Evolutionary conservation across 2,797 vertebrate species (phyloP).

Genomic region (Channallabes apus): DNA sequence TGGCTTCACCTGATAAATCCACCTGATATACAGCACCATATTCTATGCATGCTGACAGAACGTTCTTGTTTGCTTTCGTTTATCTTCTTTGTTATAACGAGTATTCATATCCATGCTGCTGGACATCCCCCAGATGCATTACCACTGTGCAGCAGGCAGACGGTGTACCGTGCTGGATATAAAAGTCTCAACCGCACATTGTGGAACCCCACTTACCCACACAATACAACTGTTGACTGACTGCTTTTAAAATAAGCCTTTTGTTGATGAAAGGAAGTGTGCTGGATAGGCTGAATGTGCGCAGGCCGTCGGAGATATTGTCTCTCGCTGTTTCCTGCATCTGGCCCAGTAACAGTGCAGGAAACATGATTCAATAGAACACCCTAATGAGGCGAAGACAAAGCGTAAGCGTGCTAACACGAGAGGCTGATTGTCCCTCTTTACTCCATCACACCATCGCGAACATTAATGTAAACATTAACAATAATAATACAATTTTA

Average conservation of each 20-base stretch:
- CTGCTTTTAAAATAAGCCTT: slow-evolving; percentile 40
- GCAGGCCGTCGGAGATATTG: slow-evolving; percentile 30
- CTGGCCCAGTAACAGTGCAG: slow-evolving; percentile 16
- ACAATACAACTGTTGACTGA: slow-evolving; percentile 40
- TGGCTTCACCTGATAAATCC: not conserved
- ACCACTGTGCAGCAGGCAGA: slow-evolving; percentile 1
- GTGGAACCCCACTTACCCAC: slow-evolving; percentile 33
- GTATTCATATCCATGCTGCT: slow-evolving; percentile 4
- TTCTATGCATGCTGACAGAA: not conserved
- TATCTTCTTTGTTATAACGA: slow-evolving; percentile 1
- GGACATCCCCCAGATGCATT: slow-evolving; percentile 9
- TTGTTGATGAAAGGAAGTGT: slow-evolving; percentile 38
- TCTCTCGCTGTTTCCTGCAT: slow-evolving; percentile 26
- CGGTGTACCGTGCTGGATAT: slow-evolving; percentile 16
- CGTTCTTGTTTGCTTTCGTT: slow-evolving; percentile 1
- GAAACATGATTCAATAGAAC: slow-evolving; percentile 39
- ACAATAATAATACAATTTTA: not conserved
- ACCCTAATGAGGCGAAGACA: slow-evolving; percentile 33
- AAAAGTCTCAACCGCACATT: slow-evolving; percentile 24
- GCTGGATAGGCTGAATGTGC: slow-evolving; percentile 12
- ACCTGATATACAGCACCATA: not conserved
- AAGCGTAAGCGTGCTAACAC: slow-evolving; percentile 4
- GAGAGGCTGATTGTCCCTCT: not conserved
- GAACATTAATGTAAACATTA: not conserved
- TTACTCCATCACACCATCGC: not conserved